These are phyloP conservation scores for Cladorhizidae sp. DNA, from an alignment of 37 sponge, comb jelly and placozoan genomes.

Conservation along the genomic window DNA sequence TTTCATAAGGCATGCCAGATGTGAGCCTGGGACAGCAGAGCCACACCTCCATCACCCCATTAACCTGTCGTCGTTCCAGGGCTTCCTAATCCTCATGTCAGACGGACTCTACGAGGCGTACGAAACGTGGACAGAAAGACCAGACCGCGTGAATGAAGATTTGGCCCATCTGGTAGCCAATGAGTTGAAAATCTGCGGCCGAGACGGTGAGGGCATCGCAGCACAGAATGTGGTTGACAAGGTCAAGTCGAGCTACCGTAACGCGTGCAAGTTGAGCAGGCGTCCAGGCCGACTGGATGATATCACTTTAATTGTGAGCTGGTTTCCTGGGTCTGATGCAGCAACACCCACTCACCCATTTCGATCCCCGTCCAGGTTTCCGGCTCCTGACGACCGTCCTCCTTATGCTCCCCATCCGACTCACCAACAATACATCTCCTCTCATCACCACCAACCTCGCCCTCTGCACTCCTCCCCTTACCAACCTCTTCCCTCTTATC, in stretches of 20 bases:
- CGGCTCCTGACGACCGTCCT: too few relatives aligned
- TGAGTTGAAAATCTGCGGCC: constrained; percentile 31
- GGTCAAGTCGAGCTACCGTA: constrained; percentile 8
- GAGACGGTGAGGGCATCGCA: background rate
- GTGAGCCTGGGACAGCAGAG: constrained; percentile 70
- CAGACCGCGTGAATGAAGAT: constrained; percentile 35
- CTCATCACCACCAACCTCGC: background rate
- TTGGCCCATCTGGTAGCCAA: constrained; percentile 45
- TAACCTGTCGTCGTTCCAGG: constrained; percentile 11
- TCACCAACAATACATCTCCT: background rate
- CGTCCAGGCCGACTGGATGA: constrained; percentile 52
- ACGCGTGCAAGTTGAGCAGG: background rate
- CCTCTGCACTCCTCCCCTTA: too few relatives aligned
- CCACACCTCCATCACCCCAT: constrained; percentile 61
- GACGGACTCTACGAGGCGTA: constrained; percentile 79
- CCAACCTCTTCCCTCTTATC: too few relatives aligned
- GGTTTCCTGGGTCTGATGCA: constrained; percentile 35
- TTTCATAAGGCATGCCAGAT: constrained; percentile 44
- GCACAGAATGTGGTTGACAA: constrained; percentile 54
- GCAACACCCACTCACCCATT: background rate
- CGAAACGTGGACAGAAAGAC: constrained; percentile 1
- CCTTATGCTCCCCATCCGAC: background rate
- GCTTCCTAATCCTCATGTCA: constrained; percentile 84
- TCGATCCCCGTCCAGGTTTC: too few relatives aligned
- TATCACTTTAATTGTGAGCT: constrained; percentile 69